Conservation (phyloP, 2,113 vertebrate species). For the Atlantisia rogersi region DNA sequence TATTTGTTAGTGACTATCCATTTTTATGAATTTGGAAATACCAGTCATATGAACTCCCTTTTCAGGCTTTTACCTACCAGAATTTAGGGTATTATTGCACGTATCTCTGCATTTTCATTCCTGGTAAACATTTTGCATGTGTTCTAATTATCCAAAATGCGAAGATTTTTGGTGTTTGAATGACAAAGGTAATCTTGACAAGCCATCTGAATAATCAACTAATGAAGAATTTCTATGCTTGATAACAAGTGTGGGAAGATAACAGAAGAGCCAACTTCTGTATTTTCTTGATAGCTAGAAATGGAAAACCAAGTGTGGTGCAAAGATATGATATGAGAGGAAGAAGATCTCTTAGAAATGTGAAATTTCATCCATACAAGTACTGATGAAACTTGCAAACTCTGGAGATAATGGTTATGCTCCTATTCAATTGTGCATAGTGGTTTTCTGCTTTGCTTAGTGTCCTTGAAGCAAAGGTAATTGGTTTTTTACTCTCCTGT, state of each 20-base stretch:
- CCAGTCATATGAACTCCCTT: background rate
- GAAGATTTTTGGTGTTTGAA: background rate
- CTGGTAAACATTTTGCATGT: background rate
- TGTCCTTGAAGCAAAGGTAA: constrained; percentile 66
- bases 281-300: constrained; percentile 25
- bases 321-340: constrained; percentile 20
- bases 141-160: background rate
- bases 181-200: constrained; percentile 35
- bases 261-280: constrained; percentile 32
- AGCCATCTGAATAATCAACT: constrained; percentile 41
- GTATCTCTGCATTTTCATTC: background rate
- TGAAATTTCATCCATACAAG: constrained; percentile 22
- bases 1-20: background rate
- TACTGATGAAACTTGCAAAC: constrained; percentile 19
- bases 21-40: background rate
- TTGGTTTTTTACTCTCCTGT: constrained; percentile 54
- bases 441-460: constrained; percentile 47
- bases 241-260: constrained; percentile 38
- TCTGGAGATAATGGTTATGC: constrained; percentile 21
- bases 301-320: constrained; percentile 14
- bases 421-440: constrained; percentile 37
- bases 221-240: constrained; percentile 41
- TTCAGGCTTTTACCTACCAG: background rate
- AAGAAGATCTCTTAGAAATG: constrained; percentile 19
- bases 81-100: background rate